Evolutionary conservation across 2,113 vertebrate genomes (phyloP).

Genomic region (Aviceda subcristata): DNA sequence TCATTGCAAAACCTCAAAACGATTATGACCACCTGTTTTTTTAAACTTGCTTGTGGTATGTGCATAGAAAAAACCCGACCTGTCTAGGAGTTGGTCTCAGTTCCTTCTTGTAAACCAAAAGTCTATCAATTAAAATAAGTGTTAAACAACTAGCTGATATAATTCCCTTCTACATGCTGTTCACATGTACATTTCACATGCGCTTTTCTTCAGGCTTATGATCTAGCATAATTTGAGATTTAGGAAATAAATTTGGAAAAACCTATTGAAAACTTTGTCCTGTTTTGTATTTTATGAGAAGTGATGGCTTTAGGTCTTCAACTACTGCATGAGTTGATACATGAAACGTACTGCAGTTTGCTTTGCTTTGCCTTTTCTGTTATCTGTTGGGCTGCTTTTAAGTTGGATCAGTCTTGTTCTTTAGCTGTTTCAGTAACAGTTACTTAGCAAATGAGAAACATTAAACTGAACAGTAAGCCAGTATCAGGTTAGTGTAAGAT

Average conservation of each 20-base stretch:
- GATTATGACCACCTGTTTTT: not conserved
- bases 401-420: not conserved
- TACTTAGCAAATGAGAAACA: not conserved
- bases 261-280: not conserved
- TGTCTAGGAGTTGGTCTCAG: not conserved
- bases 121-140: not conserved
- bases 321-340: not conserved
- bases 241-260: slow-evolving; percentile 1
- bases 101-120: not conserved
- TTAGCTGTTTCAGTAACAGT: not conserved
- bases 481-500: not conserved
- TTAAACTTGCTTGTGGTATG: not conserved
- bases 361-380: slow-evolving; percentile 24
- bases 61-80: not conserved
- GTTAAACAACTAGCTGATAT: not conserved
- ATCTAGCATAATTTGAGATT: not conserved
- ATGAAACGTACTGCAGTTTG: not conserved
- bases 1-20: not conserved
- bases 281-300: not conserved
- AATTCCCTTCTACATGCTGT: not conserved
- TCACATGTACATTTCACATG: not conserved
- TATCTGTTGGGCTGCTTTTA: not conserved
- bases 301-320: not conserved
- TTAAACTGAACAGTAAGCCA: not conserved
- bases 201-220: not conserved